Evolutionary conservation across 2,888 invertebrate species (phyloP).

Genomic region (Argynnis bischoffii): DNA sequence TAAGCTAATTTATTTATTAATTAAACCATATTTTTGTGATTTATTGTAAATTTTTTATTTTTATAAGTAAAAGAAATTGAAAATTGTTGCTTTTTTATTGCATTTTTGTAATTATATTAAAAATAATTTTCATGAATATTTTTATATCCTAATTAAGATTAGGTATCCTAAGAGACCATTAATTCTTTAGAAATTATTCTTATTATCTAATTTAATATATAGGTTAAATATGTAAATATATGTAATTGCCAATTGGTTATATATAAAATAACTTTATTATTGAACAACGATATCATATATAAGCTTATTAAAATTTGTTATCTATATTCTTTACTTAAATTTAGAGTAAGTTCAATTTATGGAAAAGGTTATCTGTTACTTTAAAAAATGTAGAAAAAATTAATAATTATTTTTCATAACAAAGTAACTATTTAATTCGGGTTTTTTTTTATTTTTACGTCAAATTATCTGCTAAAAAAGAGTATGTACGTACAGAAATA

Average conservation of each 20-base stretch:
- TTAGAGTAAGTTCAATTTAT: slow-evolving; percentile 10
- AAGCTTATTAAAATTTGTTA: not conserved
- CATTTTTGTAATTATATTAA: not conserved
- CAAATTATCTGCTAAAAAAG: too few species aligned
- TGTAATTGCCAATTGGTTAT: not conserved
- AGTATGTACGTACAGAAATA: too few species aligned
- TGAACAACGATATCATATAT: not conserved
- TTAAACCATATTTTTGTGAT: slow-evolving; percentile 29
- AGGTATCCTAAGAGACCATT: too few species aligned
- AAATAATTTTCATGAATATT: too few species aligned
- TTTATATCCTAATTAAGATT: too few species aligned
- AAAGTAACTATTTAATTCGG: too few species aligned
- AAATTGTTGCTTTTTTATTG: slow-evolving; percentile 4
- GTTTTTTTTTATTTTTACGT: too few species aligned
- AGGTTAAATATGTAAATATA: too few species aligned
- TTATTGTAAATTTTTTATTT: slow-evolving; percentile 38
- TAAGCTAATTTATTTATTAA: slow-evolving; percentile 56
- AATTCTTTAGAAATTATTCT: too few species aligned
- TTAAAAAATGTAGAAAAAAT: slow-evolving; percentile 8
- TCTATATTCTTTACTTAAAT: slow-evolving; percentile 1
- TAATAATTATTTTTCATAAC: not conserved
- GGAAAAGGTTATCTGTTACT: slow-evolving; percentile 7
- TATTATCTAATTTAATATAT: too few species aligned
- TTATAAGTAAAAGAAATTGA: slow-evolving; percentile 34
- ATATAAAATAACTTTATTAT: not conserved